Evolutionary conservation across 2,113 vertebrate species (phyloP).

Genomic region (Lagopus muta): DNA sequence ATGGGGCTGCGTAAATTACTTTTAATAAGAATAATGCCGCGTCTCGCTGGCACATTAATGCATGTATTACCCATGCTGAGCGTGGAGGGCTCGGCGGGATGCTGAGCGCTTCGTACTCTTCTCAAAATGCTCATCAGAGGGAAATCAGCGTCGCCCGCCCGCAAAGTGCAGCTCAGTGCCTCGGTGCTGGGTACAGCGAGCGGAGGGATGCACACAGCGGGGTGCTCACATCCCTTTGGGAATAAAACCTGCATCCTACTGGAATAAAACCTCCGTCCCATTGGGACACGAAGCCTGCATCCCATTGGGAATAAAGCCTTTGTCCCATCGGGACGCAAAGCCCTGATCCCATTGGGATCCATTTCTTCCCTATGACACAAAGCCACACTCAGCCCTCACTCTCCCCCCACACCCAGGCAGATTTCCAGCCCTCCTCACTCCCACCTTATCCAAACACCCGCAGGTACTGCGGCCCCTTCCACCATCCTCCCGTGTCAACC

Average conservation of each 20-base stretch:
- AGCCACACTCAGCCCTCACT: background rate
- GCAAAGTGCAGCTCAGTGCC: background rate
- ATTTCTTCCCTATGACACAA: background rate
- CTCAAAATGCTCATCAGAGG: background rate
- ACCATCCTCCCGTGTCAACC: background rate
- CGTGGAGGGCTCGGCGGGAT: background rate
- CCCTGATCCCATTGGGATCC: background rate
- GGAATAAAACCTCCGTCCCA: background rate
- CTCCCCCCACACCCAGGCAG: background rate
- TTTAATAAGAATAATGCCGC: slow-evolving; percentile 46
- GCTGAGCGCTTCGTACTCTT: slow-evolving; percentile 11
- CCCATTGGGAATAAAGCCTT: too few relatives aligned
- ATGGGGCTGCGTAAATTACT: slow-evolving; percentile 6
- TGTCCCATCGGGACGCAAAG: background rate
- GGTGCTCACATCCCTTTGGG: background rate
- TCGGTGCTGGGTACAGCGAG: background rate
- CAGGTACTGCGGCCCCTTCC: background rate
- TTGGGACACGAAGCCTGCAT: too few relatives aligned
- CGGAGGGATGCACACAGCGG: rapidly evolving
- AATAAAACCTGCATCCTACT: background rate
- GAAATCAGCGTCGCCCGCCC: background rate
- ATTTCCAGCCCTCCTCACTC: background rate
- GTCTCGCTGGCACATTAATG: background rate
- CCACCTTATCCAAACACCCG: background rate
- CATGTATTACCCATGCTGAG: background rate